These are phyloP conservation scores for Cyclura pinguis DNA, from an alignment of 2,797 vertebrate genomes.

Conservation along the genomic window DNA sequence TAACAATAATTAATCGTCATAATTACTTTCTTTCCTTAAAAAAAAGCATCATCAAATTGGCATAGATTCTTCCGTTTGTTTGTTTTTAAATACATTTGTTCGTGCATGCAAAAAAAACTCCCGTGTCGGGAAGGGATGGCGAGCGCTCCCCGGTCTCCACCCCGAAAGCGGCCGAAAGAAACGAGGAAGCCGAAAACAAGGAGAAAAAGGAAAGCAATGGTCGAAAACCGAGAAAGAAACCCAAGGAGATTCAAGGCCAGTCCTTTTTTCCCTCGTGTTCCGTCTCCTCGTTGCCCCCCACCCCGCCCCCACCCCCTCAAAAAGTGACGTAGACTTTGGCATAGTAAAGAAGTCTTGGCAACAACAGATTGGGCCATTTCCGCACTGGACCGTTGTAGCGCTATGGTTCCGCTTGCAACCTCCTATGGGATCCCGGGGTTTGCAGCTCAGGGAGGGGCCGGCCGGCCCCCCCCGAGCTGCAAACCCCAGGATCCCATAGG, in stretches of 20 bases:
- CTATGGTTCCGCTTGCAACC: too few species aligned
- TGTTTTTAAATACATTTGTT: constrained; percentile 73
- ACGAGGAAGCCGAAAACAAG: not conserved
- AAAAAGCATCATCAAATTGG: constrained; percentile 83
- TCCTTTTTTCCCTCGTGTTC: constrained; percentile 24
- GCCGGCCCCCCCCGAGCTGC: too few species aligned
- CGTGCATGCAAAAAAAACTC: constrained; percentile 81
- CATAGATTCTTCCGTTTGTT: constrained; percentile 81
- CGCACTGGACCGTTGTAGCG: too few species aligned
- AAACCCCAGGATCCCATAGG: too few species aligned
- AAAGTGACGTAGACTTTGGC: constrained; percentile 95
- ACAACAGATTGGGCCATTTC: constrained; percentile 48
- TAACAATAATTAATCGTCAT: constrained; percentile 7
- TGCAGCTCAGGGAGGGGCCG: too few species aligned
- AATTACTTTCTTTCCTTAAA: not conserved
- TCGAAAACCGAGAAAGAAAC: too few species aligned
- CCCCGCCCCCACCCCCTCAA: constrained; percentile 46
- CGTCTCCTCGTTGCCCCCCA: constrained; percentile 15
- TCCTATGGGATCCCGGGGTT: too few species aligned
- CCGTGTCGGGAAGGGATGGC: constrained; percentile 78
- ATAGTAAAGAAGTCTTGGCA: constrained; percentile 86
- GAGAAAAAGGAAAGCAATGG: not conserved
- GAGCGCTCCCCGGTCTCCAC: not conserved
- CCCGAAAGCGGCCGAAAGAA: not conserved
- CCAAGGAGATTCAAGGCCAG: not conserved